Evolutionary conservation across 2,797 vertebrate species (phyloP), one percentile per base, ranked within the genome.

Genomic region (Sebastes taczanowskii): DNA sequence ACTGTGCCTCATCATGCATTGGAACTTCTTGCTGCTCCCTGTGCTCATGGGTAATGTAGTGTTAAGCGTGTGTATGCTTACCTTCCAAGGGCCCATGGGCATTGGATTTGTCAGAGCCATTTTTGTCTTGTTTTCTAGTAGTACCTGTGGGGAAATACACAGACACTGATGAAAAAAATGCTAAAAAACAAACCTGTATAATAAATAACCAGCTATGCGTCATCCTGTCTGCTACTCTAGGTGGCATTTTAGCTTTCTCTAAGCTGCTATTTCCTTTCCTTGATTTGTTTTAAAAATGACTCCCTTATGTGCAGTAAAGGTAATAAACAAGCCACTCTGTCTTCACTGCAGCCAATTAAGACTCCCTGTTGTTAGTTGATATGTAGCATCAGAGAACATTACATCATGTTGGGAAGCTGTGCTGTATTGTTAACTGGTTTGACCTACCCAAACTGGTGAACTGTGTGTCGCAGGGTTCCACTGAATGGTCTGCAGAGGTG

Each of bases 81-180:
- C 98, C 97, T 99, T 99, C 97, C 97, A 98, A 2, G 97, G 97
- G 86, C 97, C 98, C 95, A 96, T 95, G 81, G 97, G 95, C 91
- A 96, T 96, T 67, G 94, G 92, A 87, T 97, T 98, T 84, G 96
- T 98, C 94, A 95, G 96, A 95, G 98, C 97, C 98, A 99, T 99
- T 96, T 94, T 94, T 97, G 87, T 94, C 78, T 69, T 92, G 67
- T 91, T 92, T 94, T 76, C 89, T 73, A 90, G 90, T 25, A 87
- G 86, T 91, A 93, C 88, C 95, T 96, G 84, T 23, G 30, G 38
- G 66, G 46, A 64, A 80, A 83, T 13, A 69, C 49, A 86, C 32
- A 70, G 18, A 61, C 16, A 68, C 14, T 1, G 22, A 74, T 23
- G 20, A 5, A 71, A 14, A 4, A 64, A 70, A 34, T 18, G 0